Evolutionary conservation across 2,113 vertebrate genomes (phyloP), one percentile per base, ranked within the genome.

Genomic region (Salvelinus fontinalis): DNA sequence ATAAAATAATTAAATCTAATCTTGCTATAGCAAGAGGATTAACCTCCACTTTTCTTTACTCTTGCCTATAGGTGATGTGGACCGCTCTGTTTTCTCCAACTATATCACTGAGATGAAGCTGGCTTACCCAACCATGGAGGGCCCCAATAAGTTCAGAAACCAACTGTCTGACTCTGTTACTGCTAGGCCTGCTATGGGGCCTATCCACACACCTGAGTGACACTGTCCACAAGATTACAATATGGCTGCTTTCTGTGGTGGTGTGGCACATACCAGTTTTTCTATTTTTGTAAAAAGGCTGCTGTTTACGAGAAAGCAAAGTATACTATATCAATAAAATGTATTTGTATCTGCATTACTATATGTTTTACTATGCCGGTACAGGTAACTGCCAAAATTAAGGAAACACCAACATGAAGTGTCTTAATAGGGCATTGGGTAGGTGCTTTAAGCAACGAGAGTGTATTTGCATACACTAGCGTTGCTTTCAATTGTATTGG

Each of bases 51-150:
- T 57, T 7, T 57, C 3, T 18, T 51, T 14, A 51, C 12, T 16
- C 14, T 51, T 51, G 49, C 31, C 8, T 14, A 2, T 86, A 96
- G 96, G 95, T 91, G 90, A 95, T 62, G 88, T 91, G 73, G 95
- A 97, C 72, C 54, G 92, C 75, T 81, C 85, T 0, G 92, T 96
- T 39, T 85, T 97, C 74, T 92, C 93, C 70, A 89, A 85, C 74
- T 96, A 96, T 78, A 93, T 97, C 75, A 84, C 66, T 27, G 91
- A 91, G 79, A 94, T 94, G 94, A 88, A 89, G 85, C 86, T 72
- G 11, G 85, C 95, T 81, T 95, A 93, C 81, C 93, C 95, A 77
- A 90, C 93, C 27, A 86, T 96, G 79, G 94, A 96, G 91, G 95
- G 95, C 0, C 92, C 95, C 77, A 93, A 96, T 76, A 93, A 70